Conservation (phyloP, 2,113 vertebrate genomes). For the Paraplagusia blochii region DNA sequence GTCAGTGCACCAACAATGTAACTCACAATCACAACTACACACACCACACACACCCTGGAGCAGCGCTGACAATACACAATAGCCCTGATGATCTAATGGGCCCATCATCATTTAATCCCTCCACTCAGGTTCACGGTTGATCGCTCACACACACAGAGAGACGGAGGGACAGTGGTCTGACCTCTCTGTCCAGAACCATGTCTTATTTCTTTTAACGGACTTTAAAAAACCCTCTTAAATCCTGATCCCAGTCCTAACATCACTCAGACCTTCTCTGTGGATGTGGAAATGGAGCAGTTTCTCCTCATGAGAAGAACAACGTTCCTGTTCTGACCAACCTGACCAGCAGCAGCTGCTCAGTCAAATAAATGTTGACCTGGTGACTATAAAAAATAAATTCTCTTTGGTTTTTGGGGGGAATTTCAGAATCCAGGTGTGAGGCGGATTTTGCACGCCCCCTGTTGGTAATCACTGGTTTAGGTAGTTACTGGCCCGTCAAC, state of each 20-base stretch:
- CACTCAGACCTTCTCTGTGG: slow-evolving; percentile 28
- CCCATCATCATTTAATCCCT: slow-evolving; percentile 60
- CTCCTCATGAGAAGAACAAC: slow-evolving; percentile 4
- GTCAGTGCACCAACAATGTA: slow-evolving; percentile 57
- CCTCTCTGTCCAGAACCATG: slow-evolving; percentile 54
- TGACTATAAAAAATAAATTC: no score
- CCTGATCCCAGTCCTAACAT: slow-evolving; percentile 19
- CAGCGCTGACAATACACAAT: slow-evolving; percentile 62
- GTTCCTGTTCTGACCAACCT: slow-evolving; percentile 31
- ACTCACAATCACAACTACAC: slow-evolving; percentile 10
- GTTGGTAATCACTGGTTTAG: no score
- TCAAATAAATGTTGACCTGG: no score
- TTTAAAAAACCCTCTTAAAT: slow-evolving; percentile 25
- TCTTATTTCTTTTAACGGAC: slow-evolving; percentile 36
- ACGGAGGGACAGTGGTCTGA: slow-evolving; percentile 34
- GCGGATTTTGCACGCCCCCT: no score
- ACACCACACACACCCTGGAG: slow-evolving; percentile 44
- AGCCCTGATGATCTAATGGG: slow-evolving; percentile 64
- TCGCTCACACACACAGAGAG: slow-evolving; percentile 33
- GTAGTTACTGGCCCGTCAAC: no score
- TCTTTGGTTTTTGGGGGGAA: no score
- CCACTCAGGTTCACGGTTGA: slow-evolving; percentile 32
- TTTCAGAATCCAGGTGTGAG: no score
- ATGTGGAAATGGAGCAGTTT: not conserved
- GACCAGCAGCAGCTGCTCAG: slow-evolving; percentile 11